Evolutionary conservation across 2,888 invertebrate species (phyloP).

Genomic region (Gerris lacustris): DNA sequence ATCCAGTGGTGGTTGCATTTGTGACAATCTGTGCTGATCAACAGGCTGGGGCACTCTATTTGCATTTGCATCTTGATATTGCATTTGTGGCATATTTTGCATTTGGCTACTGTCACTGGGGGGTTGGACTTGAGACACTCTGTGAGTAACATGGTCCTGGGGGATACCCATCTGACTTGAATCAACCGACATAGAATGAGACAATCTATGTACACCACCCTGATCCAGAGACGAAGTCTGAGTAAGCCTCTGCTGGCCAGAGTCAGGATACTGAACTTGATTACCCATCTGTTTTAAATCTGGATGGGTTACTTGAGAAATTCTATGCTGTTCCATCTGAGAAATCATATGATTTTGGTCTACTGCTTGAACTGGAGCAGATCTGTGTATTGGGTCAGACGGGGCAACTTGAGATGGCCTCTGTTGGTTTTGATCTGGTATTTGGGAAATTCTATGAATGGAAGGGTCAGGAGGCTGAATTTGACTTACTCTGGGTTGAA

Average conservation of each 20-base stretch:
- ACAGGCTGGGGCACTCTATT: conserved; percentile 9
- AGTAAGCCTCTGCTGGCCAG: neutral
- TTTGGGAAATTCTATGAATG: neutral
- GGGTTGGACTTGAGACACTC: conserved; percentile 22
- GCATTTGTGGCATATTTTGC: neutral
- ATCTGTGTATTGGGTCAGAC: neutral
- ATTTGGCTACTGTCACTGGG: conserved; percentile 2
- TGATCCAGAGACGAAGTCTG: neutral
- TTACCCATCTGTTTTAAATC: neutral
- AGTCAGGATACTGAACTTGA: neutral
- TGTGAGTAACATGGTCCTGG: conserved; percentile 11
- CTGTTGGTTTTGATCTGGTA: neutral
- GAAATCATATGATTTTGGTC: too few species aligned
- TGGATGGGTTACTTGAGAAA: neutral
- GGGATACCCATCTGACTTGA: neutral
- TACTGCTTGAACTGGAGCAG: too few species aligned
- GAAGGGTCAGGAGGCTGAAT: neutral
- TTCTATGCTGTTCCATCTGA: neutral
- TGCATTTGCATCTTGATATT: neutral
- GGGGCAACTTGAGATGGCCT: neutral
- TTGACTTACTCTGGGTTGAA: neutral
- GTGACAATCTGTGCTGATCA: neutral
- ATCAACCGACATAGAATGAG: neutral
- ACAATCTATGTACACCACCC: neutral
- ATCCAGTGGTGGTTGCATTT: neutral